These are phyloP conservation scores for Lutjanus argentimaculatus DNA, from an alignment of 2,797 vertebrate genomes.

Conservation along the genomic window DNA sequence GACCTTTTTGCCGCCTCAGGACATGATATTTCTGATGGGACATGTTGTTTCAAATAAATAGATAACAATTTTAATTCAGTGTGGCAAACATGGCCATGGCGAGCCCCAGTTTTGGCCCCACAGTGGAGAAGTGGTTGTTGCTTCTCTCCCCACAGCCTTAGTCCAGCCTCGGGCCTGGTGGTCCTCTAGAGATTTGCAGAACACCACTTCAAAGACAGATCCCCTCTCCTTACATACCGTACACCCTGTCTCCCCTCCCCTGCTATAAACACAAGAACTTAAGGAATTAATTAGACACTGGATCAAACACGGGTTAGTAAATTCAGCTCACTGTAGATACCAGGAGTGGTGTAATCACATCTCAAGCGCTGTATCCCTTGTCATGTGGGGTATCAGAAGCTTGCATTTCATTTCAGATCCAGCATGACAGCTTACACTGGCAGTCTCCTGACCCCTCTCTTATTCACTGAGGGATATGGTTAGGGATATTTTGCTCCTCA, in stretches of 20 bases:
- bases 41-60: constrained; percentile 57
- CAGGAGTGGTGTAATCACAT: constrained; percentile 35
- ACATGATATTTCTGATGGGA: constrained; percentile 38
- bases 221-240: constrained; percentile 63
- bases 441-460: constrained; percentile 46
- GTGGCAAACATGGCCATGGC: constrained; percentile 39
- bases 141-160: constrained; percentile 70
- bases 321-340: constrained; percentile 58
- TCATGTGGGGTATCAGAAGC: constrained; percentile 23
- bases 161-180: constrained; percentile 81
- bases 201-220: constrained; percentile 85
- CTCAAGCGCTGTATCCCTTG: constrained; percentile 36
- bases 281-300: constrained; percentile 84
- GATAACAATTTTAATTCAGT: constrained; percentile 41
- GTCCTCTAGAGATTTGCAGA: constrained; percentile 79
- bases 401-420: constrained; percentile 29
- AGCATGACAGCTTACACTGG: constrained; percentile 42
- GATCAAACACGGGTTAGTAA: constrained; percentile 79
- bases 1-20: constrained; percentile 17
- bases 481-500: constrained; percentile 43
- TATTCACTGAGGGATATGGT: constrained; percentile 33
- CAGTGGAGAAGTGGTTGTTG: constrained; percentile 66
- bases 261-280: constrained; percentile 82
- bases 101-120: constrained; percentile 43
- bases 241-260: constrained; percentile 52